These are phyloP conservation scores for Trichonephila inaurata DNA, from an alignment of 1,140 invertebrate genomes.

Conservation along the genomic window DNA sequence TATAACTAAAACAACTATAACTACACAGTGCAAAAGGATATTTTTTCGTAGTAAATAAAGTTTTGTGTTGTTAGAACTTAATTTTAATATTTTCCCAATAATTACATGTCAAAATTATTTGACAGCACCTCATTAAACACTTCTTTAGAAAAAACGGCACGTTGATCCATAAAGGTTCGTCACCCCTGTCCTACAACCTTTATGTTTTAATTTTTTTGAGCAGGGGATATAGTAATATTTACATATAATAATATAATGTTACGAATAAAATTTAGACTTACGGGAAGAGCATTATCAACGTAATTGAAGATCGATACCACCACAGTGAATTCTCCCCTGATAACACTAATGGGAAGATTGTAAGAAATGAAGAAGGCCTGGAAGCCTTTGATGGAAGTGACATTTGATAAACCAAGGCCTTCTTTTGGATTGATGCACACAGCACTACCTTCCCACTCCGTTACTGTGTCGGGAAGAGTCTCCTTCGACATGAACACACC, in stretches of 20 bases:
- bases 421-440: slow-evolving; percentile 85
- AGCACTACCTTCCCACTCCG: slow-evolving; percentile 87
- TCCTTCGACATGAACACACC: slow-evolving; percentile 82
- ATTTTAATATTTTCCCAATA: no score
- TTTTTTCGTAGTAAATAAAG: no score
- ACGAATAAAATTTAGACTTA: slow-evolving; percentile 79
- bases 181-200: no score
- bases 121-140: no score
- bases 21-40: no score
- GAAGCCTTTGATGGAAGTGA: slow-evolving; percentile 84
- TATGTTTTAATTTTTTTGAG: no score
- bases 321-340: slow-evolving; percentile 85
- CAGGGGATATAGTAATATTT: no score
- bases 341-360: slow-evolving; percentile 86
- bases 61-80: no score
- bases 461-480: slow-evolving; percentile 87
- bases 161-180: no score
- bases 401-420: slow-evolving; percentile 85
- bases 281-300: slow-evolving; percentile 84
- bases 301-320: slow-evolving; percentile 89
- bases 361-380: slow-evolving; percentile 88
- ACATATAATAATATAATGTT: not conserved
- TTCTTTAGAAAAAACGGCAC: no score
- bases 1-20: no score
- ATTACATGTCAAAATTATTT: no score